These are phyloP conservation scores for Doris montereyensis DNA, from an alignment of 2,888 invertebrate genomes.

Conservation along the genomic window DNA sequence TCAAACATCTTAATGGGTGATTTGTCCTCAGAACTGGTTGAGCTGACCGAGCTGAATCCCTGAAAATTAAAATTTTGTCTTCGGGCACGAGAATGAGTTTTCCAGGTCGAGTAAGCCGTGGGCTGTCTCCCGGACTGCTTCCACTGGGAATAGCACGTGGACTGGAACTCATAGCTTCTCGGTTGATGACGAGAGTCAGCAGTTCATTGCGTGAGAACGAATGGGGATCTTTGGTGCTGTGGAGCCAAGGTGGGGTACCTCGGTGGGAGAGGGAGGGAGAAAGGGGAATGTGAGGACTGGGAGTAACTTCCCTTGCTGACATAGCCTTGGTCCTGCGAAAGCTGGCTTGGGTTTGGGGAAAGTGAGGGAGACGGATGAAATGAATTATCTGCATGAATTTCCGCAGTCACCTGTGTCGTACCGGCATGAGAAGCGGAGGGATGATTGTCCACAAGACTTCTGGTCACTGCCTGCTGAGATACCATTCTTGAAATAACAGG, in stretches of 20 bases:
- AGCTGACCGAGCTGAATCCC: conserved; percentile 53
- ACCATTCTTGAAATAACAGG: neutral
- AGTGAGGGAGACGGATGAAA: neutral
- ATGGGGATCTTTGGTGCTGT: conserved; percentile 30
- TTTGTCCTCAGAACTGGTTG: conserved; percentile 51
- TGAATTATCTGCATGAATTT: neutral
- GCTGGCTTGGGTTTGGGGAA: neutral
- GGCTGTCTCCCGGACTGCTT: neutral
- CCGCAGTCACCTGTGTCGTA: neutral
- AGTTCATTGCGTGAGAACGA: conserved; percentile 27
- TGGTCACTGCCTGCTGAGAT: neutral
- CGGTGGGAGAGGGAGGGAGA: conserved; percentile 36
- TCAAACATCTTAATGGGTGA: conserved; percentile 36
- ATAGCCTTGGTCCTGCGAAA: conserved; percentile 36
- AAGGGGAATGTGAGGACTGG: conserved; percentile 34
- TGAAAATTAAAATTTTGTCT: conserved; percentile 58
- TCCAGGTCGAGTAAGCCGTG: conserved; percentile 42
- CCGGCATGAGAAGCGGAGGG: neutral
- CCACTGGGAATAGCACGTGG: neutral
- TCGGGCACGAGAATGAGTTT: conserved; percentile 56
- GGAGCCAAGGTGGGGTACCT: conserved; percentile 22
- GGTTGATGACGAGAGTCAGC: conserved; percentile 28
- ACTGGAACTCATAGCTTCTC: conserved; percentile 18
- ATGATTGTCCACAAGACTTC: neutral
- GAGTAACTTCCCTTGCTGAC: conserved; percentile 36